These are phyloP conservation scores for honey bee (Apis mellifera) DNA, from an alignment of 1,140 invertebrate species.

Conservation along the genomic window DNA sequence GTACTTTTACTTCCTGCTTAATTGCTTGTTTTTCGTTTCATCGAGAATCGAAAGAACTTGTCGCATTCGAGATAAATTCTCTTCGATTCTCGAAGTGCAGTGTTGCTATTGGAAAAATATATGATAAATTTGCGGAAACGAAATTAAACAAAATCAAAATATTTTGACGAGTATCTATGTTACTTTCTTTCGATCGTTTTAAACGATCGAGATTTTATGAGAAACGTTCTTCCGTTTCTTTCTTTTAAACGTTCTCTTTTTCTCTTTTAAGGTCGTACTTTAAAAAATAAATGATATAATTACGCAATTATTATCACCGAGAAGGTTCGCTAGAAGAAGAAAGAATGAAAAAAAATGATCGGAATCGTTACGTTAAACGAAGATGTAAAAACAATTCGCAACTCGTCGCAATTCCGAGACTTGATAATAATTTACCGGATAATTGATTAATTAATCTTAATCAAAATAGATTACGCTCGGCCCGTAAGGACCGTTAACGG, in stretches of 20 bases:
- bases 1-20: conserved; percentile 25
- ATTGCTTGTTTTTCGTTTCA: conserved; percentile 10
- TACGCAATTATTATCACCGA: not conserved
- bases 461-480: conserved; percentile 44
- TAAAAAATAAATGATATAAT: not conserved
- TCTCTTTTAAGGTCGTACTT: not conserved
- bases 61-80: conserved; percentile 23
- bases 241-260: not conserved
- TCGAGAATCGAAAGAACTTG: conserved; percentile 3
- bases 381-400: not conserved
- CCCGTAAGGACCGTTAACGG: conserved; percentile 32
- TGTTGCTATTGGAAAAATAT: not conserved
- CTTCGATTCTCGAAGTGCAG: too few species aligned
- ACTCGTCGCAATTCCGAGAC: not conserved
- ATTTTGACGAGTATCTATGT: not conserved
- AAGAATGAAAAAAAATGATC: too few species aligned
- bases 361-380: not conserved
- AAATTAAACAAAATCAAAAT: not conserved
- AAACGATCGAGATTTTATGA: not conserved
- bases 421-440: conserved; percentile 12
- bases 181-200: not conserved
- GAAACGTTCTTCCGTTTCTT: not conserved
- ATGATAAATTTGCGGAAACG: not conserved
- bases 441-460: conserved; percentile 54
- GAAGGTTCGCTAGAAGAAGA: too few species aligned